These are phyloP conservation scores for Hassar affinis DNA, from an alignment of 2,113 vertebrate species.

Conservation along the genomic window DNA sequence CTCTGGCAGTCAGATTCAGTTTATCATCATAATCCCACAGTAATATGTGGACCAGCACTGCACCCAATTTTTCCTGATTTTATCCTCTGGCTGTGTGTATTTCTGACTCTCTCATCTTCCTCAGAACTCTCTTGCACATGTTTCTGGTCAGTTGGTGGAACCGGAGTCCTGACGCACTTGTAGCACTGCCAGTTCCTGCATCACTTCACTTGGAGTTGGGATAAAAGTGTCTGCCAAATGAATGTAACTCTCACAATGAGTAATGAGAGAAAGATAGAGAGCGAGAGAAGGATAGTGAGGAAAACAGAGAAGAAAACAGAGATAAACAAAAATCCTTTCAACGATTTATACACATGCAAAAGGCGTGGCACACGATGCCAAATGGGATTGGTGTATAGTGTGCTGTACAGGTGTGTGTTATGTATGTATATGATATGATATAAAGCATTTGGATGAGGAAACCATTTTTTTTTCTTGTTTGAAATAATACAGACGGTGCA, in stretches of 20 bases:
- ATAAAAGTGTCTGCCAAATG: constrained; percentile 2
- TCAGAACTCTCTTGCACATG: neutral
- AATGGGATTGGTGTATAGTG: neutral
- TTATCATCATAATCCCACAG: constrained; percentile 10
- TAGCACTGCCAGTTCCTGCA: constrained; percentile 14
- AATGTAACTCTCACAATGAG: constrained; percentile 1
- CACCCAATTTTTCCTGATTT: neutral
- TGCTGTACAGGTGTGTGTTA: neutral
- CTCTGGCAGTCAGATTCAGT: neutral
- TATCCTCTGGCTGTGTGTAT: neutral
- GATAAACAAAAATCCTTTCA: neutral
- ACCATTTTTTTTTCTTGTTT: neutral
- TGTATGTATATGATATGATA: neutral
- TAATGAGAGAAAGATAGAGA: neutral
- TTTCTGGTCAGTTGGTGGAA: constrained; percentile 1
- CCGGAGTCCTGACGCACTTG: constrained; percentile 1
- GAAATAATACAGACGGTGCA: neutral
- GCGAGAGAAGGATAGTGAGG: neutral
- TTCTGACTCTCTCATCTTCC: neutral
- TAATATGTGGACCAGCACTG: neutral
- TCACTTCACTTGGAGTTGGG: constrained; percentile 8
- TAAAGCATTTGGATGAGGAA: neutral
- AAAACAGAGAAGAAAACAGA: neutral
- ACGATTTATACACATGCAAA: neutral
- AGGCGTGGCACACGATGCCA: neutral